phyloP scores from a whole-genome alignment of 2,113 vertebrate genomes.

The Perccottus glenii region DNA sequence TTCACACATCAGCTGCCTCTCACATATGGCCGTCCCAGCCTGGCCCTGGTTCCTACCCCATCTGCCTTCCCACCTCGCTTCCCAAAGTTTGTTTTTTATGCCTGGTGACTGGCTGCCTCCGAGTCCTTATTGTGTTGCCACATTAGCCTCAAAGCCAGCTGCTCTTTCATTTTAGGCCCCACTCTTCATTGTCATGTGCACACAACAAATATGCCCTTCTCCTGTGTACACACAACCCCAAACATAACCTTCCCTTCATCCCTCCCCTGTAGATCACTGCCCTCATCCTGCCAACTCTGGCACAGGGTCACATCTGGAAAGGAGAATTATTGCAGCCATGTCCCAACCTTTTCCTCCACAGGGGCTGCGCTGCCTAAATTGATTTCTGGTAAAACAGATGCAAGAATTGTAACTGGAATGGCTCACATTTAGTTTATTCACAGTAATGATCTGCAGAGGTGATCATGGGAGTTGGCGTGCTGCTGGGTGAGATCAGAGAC shows the following conservation, averaged over 20 bases:
- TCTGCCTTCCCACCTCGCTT: constrained; percentile 58
- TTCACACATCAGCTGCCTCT: constrained; percentile 77
- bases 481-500: constrained; percentile 16
- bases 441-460: constrained; percentile 53
- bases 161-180: constrained; percentile 26
- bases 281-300: constrained; percentile 69
- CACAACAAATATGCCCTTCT: constrained; percentile 38
- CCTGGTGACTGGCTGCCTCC: constrained; percentile 42
- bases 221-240: constrained; percentile 24
- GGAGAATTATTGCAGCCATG: constrained; percentile 81
- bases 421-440: constrained; percentile 45
- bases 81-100: constrained; percentile 51
- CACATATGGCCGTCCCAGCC: constrained; percentile 65
- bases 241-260: constrained; percentile 39
- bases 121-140: constrained; percentile 49
- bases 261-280: constrained; percentile 40
- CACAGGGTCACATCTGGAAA: constrained; percentile 90
- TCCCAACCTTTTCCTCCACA: constrained; percentile 41
- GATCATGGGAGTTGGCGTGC: constrained; percentile 34
- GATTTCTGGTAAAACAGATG: constrained; percentile 83
- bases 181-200: constrained; percentile 45
- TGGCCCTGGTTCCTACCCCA: constrained; percentile 59
- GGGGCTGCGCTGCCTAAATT: constrained; percentile 58
- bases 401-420: constrained; percentile 77
- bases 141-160: constrained; percentile 30